phyloP scores from a whole-genome alignment of 2,888 invertebrate species.

The Terebella lapidaria region DNA sequence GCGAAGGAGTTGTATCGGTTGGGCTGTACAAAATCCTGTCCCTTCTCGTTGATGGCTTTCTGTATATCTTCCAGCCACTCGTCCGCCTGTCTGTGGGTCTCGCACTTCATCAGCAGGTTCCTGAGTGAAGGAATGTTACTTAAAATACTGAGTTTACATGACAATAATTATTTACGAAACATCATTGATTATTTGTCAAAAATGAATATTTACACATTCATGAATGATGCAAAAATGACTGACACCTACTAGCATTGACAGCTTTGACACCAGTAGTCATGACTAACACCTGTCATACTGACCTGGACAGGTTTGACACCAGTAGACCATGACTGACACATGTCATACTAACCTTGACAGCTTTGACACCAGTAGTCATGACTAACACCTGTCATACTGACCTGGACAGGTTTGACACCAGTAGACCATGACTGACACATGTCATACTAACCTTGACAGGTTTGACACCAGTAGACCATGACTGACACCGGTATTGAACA shows the following conservation, averaged over 20 bases:
- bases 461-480: conserved; percentile 85
- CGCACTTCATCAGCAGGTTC: conserved; percentile 80
- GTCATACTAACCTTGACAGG: conserved; percentile 60
- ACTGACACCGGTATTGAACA: conserved; percentile 78
- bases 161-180: too few relatives aligned
- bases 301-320: background rate
- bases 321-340: background rate
- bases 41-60: conserved; percentile 63
- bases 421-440: background rate
- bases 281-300: background rate
- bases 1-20: conserved; percentile 87
- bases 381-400: background rate
- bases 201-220: too few relatives aligned
- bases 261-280: too few relatives aligned
- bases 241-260: too few relatives aligned
- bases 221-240: background rate
- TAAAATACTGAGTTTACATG: too few relatives aligned
- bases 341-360: too few relatives aligned
- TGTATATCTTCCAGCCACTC: conserved; percentile 82
- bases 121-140: conserved; percentile 54
- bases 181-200: too few relatives aligned
- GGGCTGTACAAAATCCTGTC: conserved; percentile 72
- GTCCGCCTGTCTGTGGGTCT: conserved; percentile 78
- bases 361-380: too few relatives aligned
- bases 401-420: background rate